Evolutionary conservation across 2,113 vertebrate species (phyloP).

Genomic region (Lynx canadensis): DNA sequence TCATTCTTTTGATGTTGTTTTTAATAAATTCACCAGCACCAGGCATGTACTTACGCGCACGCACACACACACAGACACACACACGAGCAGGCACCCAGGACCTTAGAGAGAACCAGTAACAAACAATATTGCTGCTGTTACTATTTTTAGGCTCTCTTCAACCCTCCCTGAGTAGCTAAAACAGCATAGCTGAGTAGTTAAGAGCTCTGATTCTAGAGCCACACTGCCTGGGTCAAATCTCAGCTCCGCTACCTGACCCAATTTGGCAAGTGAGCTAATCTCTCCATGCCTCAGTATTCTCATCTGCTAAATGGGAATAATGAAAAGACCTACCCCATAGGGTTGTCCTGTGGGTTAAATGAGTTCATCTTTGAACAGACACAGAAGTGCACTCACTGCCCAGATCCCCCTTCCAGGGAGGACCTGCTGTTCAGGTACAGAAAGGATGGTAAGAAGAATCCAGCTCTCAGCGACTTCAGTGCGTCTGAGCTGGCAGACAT

Average conservation of each 20-base stretch:
- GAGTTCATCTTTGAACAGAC: neutral
- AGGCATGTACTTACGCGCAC: neutral
- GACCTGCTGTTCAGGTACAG: neutral
- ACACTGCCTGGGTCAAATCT: neutral
- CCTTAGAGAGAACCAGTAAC: neutral
- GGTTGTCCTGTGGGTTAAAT: neutral
- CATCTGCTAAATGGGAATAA: neutral
- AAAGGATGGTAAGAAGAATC: neutral
- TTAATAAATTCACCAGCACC: neutral
- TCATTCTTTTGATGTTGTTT: constrained; percentile 28
- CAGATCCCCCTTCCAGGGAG: neutral
- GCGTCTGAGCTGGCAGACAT: neutral
- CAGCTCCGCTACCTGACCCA: neutral
- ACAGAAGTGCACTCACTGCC: neutral
- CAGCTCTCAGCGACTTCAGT: neutral
- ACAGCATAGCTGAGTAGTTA: neutral
- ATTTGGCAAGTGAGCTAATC: neutral
- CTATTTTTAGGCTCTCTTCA: neutral
- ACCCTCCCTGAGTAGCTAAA: neutral
- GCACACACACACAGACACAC: neutral
- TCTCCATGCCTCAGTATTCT: neutral
- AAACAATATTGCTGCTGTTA: neutral
- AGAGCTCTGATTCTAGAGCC: neutral
- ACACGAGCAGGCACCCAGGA: neutral
- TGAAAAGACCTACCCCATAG: neutral